A percentile compares a stretch with the other conserved stretches of the same genome.
Evolutionary conservation across 2,113 vertebrate genomes (phyloP).

Genomic region (Isurus oxyrinchus): DNA sequence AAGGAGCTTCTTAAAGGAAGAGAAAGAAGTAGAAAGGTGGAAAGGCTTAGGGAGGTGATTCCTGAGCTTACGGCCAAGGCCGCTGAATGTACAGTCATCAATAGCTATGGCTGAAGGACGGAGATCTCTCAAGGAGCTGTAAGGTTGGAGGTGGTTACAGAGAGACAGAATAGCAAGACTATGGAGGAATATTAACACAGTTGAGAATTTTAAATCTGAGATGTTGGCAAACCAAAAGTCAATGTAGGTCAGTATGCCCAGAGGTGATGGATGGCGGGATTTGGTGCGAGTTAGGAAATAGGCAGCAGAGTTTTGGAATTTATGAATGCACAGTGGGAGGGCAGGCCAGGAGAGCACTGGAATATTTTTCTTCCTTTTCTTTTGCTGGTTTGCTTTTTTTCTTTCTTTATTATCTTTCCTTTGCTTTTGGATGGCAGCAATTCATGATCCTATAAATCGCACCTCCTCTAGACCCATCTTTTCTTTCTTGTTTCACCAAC

Average conservation of each 20-base stretch:
- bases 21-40: not conserved
- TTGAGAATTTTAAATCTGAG: not conserved
- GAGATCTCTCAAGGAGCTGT: not conserved
- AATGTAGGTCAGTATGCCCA: no score
- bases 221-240: not conserved
- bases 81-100: not conserved
- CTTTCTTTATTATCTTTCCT: no score
- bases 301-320: not conserved
- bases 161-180: not conserved
- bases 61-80: no score
- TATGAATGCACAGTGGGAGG: not conserved
- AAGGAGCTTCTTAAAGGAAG: not conserved
- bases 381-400: no score
- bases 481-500: no score
- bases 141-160: not conserved
- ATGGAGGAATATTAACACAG: not conserved
- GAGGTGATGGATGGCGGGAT: no score
- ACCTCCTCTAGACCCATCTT: no score
- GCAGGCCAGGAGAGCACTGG: not conserved
- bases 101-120: no score
- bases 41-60: no score
- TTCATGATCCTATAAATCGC: no score
- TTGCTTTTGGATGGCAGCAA: no score
- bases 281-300: no score
- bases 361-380: not conserved